These are phyloP conservation scores for Lepidonotus clava DNA, from an alignment of 2,888 invertebrate genomes.

Conservation along the genomic window DNA sequence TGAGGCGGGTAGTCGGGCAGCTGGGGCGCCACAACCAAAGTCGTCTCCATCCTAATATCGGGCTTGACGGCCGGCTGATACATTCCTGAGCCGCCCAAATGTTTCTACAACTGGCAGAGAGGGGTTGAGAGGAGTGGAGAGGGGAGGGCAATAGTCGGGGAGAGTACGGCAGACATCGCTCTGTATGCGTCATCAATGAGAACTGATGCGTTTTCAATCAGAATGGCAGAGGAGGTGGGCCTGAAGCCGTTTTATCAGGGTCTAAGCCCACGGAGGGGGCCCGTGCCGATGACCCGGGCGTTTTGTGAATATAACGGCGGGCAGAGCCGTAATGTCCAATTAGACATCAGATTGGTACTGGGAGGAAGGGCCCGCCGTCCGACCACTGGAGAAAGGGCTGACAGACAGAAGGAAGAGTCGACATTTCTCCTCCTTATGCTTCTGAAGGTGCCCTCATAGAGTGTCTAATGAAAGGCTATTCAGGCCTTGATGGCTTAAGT, in stretches of 20 bases:
- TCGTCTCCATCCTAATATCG: not conserved
- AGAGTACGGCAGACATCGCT: not conserved
- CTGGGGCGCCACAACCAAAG: not conserved
- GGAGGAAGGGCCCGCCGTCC: not conserved
- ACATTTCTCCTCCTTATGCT: not conserved
- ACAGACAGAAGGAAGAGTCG: not conserved
- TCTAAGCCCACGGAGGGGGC: not conserved
- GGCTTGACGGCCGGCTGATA: not conserved
- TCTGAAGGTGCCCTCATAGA: not conserved
- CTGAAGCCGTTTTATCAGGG: slow-evolving; percentile 27
- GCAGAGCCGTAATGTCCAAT: slow-evolving; percentile 19
- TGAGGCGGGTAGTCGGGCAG: not conserved
- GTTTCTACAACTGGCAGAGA: not conserved
- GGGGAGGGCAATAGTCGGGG: no score
- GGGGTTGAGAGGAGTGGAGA: not conserved
- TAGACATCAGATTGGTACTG: slow-evolving; percentile 14
- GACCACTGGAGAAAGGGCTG: not conserved
- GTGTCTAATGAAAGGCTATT: slow-evolving; percentile 19
- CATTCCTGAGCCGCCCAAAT: slow-evolving; percentile 8
- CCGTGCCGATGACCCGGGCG: not conserved
- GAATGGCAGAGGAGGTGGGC: slow-evolving; percentile 3
- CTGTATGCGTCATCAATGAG: slow-evolving; percentile 11
- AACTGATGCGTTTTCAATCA: slow-evolving; percentile 44
- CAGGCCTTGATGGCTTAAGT: slow-evolving; percentile 20
- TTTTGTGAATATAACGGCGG: not conserved